Conservation (phyloP, 2,888 invertebrate genomes). For the Noctua janthe region DNA sequence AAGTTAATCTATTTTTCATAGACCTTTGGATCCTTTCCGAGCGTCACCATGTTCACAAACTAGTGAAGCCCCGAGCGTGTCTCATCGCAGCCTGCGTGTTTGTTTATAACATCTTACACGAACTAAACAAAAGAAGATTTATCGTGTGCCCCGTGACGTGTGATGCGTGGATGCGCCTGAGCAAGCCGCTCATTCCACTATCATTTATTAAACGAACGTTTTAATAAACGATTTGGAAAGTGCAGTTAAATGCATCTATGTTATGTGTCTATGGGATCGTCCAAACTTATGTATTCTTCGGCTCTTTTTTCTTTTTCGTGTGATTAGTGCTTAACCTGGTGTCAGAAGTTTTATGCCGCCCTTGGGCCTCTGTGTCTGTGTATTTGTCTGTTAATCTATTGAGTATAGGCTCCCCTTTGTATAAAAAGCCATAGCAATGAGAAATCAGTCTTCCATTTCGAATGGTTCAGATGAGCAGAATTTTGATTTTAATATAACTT, state of each 20-base stretch:
- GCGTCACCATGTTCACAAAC: slow-evolving; percentile 25
- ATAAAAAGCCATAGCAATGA: not conserved
- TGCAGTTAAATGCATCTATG: slow-evolving; percentile 60
- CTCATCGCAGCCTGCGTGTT: slow-evolving; percentile 62
- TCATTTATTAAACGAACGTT: slow-evolving; percentile 77
- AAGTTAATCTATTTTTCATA: not conserved
- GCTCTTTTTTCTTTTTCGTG: too few relatives aligned
- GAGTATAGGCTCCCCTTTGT: too few relatives aligned
- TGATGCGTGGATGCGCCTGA: slow-evolving; percentile 71
- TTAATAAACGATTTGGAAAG: slow-evolving; percentile 70
- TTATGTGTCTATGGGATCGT: slow-evolving; percentile 24
- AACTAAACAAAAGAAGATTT: slow-evolving; percentile 85
- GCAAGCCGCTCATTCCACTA: slow-evolving; percentile 77
- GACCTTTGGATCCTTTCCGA: not conserved
- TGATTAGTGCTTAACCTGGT: too few relatives aligned
- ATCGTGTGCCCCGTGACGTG: slow-evolving; percentile 81
- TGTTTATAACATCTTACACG: slow-evolving; percentile 74
- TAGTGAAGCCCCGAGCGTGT: slow-evolving; percentile 48
- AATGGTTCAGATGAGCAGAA: not conserved
- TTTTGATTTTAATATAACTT: not conserved
- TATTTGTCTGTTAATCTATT: not conserved
- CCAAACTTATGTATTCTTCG: slow-evolving; percentile 6
- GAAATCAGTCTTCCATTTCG: not conserved
- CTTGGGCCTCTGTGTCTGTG: not conserved
- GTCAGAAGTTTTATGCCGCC: too few relatives aligned